Base-by-base conservation (phyloP, 30 jellyfish, hydroid and myxozoan genomes). In the Haliclystus octoradiatus region DNA sequence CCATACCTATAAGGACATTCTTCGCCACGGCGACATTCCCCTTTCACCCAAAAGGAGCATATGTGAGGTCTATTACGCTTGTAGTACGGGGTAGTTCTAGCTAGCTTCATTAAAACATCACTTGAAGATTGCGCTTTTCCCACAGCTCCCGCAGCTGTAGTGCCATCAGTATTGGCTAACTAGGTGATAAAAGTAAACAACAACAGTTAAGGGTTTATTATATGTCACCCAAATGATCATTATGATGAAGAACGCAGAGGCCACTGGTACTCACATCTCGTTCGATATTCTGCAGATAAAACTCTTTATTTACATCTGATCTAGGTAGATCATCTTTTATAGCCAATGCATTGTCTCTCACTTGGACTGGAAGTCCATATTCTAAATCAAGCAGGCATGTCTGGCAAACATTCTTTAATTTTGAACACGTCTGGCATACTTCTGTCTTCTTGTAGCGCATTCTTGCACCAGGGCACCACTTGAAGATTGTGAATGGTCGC, bases 41-140 rank as follows among this genome's bases (percentile, higher is more conserved):
- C 98, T 65, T 90, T 90, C 26, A 90, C 95, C 98, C 98, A 90
- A 69, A 90, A 90, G 28, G 98, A 90, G 82, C 98, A 90, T 49
- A 90, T 81, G 40, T 90, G 98, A 0, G 98, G 98, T 63, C 98
- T 69, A 62, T 90, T 90, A 32, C 98, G 65, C 69, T 90, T 82
- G 92, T 90, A 90, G 62, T 90, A 90, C 3, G 98, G 98, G 23
- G 95, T 64, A 9, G 95, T 77, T 32, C 98, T 71, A 63, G 95
- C 94, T 34, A 90, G 70, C 61, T 83, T 83, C 88, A 81, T 32
- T 50, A 90, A 75, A 15, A 90, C 85, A 66, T 82, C 95, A 66
- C 92, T 90, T 26, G 94, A 80, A 14, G 95, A 85, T 50, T 77
- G 94, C 2, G 98, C 83, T 68, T 90, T 90, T 4, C 98, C 95